Percentiles rank a stretch among this genome's conserved stretches.
phyloP scores from a whole-genome alignment of 2,113 vertebrate species.

The Sorex fumeus region DNA sequence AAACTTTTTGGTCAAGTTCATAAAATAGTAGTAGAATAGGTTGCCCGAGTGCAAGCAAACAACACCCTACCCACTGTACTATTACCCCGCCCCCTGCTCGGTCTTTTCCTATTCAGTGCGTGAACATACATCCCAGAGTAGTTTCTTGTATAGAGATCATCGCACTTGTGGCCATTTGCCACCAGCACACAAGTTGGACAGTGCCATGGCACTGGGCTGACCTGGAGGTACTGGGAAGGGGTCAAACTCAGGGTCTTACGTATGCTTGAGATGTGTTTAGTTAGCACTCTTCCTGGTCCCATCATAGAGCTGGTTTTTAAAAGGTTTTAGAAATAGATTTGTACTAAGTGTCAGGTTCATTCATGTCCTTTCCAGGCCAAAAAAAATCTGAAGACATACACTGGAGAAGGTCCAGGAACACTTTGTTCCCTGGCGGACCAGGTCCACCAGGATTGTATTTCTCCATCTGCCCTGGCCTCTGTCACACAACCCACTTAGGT shows the following conservation, averaged over 20 bases:
- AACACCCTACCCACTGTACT: constrained; percentile 5
- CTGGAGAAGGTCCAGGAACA: background rate
- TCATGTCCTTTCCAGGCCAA: background rate
- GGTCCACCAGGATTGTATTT: no score
- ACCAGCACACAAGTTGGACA: no score
- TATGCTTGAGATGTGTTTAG: no score
- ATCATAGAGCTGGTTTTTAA: background rate
- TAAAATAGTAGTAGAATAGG: background rate
- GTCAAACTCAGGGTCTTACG: no score
- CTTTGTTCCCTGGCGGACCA: background rate
- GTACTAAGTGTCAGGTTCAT: background rate
- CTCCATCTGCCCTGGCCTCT: background rate
- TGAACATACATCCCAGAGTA: background rate
- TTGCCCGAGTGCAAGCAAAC: background rate
- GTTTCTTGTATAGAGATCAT: no score
- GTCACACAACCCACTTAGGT: background rate
- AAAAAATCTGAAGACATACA: background rate
- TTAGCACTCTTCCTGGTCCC: no score
- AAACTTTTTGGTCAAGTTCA: background rate
- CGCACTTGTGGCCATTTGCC: no score
- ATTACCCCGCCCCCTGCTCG: background rate
- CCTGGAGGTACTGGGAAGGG: no score
- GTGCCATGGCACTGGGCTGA: no score
- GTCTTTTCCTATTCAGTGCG: background rate
- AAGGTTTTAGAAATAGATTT: constrained; percentile 28